These are phyloP conservation scores for Chaetophractus vellerosus DNA, from an alignment of 2,797 vertebrate genomes.

Conservation along the genomic window DNA sequence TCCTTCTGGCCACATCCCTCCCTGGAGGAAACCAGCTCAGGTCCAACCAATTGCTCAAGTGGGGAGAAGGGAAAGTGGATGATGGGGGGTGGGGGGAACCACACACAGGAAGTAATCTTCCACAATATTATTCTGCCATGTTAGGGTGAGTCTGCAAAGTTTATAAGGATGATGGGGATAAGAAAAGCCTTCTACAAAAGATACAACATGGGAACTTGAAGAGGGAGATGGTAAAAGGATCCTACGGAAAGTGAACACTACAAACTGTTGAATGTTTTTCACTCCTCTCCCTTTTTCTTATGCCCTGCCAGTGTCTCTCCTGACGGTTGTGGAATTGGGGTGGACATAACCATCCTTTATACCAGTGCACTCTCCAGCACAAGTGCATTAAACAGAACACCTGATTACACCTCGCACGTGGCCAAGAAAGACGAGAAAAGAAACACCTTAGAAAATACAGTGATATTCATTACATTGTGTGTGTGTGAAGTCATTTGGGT, in stretches of 20 bases:
- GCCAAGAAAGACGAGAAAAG: slow-evolving; percentile 8
- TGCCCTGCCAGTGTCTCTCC: neutral
- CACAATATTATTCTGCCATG: neutral
- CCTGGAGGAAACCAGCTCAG: neutral
- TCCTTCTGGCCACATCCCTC: neutral
- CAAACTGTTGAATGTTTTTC: neutral
- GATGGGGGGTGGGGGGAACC: neutral
- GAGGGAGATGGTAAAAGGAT: neutral
- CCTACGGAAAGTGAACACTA: neutral
- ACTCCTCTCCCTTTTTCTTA: neutral
- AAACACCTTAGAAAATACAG: slow-evolving; percentile 26
- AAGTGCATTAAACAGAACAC: neutral
- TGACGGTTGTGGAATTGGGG: neutral
- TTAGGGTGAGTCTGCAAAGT: neutral
- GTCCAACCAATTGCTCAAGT: neutral
- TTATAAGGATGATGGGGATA: neutral
- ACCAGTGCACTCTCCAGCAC: neutral
- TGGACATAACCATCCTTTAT: neutral
- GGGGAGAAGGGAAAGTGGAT: neutral
- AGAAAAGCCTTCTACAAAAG: neutral
- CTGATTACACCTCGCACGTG: neutral
- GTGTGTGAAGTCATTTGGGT: slow-evolving; percentile 4
- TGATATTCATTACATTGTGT: neutral
- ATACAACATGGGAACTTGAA: neutral
- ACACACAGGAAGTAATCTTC: neutral